Conservation (phyloP, 1,140 invertebrate genomes). For the Drosophila malerkotliana region DNA sequence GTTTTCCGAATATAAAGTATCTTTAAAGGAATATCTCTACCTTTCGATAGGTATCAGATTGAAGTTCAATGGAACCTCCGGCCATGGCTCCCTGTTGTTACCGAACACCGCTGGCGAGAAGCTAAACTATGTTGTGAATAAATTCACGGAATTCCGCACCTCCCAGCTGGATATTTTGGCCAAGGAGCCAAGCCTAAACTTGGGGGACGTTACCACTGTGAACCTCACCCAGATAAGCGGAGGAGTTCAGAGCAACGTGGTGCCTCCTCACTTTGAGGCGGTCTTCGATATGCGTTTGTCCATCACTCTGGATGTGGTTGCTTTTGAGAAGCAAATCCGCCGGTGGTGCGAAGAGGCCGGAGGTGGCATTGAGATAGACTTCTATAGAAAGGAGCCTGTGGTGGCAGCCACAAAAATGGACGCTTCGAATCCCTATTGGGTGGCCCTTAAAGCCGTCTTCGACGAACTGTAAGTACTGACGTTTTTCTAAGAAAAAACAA, state of each 20-base stretch:
- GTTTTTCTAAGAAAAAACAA: neutral
- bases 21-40: neutral
- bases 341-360: slow-evolving; percentile 93
- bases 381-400: slow-evolving; percentile 87
- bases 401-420: slow-evolving; percentile 88
- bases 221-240: slow-evolving; percentile 95
- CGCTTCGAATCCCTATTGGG: slow-evolving; percentile 90
- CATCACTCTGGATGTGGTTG: slow-evolving; percentile 87
- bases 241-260: slow-evolving; percentile 95
- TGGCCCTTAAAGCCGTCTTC: slow-evolving; percentile 88
- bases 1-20: neutral
- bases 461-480: slow-evolving; percentile 85
- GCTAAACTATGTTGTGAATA: slow-evolving; percentile 89
- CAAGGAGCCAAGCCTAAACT: slow-evolving; percentile 86
- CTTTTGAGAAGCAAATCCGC: slow-evolving; percentile 88
- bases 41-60: slow-evolving; percentile 45
- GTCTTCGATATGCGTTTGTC: slow-evolving; percentile 92
- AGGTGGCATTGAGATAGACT: slow-evolving; percentile 89
- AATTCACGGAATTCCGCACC: slow-evolving; percentile 89
- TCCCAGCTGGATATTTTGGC: slow-evolving; percentile 88
- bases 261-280: slow-evolving; percentile 91
- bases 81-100: slow-evolving; percentile 93
- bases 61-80: slow-evolving; percentile 88
- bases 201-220: slow-evolving; percentile 94
- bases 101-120: slow-evolving; percentile 94